Conservation (phyloP, 2,113 vertebrate genomes). For the Bostrychus sinensis region DNA sequence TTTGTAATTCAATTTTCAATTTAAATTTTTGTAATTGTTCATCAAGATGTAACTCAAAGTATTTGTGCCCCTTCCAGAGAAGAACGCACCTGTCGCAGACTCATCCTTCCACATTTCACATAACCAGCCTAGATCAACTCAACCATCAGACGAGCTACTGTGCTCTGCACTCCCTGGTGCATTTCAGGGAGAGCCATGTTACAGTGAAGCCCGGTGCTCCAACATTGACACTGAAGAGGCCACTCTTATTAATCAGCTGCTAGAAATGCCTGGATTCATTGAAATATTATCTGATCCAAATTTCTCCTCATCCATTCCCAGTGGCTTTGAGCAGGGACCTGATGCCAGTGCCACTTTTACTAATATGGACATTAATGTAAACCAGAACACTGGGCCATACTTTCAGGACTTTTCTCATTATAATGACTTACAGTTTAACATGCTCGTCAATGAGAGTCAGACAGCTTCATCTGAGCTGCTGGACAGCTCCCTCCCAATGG, state of each 20-base stretch:
- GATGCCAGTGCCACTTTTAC: conserved; percentile 24
- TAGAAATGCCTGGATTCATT: conserved; percentile 29
- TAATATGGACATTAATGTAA: conserved; percentile 52
- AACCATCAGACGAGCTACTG: conserved; percentile 28
- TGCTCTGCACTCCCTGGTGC: conserved; percentile 7
- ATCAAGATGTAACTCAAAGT: not conserved
- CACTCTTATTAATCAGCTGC: conserved; percentile 26
- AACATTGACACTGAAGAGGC: conserved; percentile 25
- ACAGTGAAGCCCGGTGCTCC: conserved; percentile 36
- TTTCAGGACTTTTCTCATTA: conserved; percentile 64
- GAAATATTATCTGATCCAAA: conserved; percentile 14
- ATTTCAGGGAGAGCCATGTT: conserved; percentile 35
- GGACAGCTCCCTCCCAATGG: conserved; percentile 27
- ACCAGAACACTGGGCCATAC: conserved; percentile 28
- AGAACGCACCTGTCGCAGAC: conserved; percentile 43
- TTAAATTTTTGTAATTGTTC: not conserved
- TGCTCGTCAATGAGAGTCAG: conserved; percentile 69
- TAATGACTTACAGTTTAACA: conserved; percentile 73
- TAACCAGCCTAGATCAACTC: conserved; percentile 17
- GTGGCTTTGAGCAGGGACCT: conserved; percentile 17
- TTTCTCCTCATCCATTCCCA: not conserved
- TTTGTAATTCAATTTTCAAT: not conserved
- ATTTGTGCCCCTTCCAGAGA: conserved; percentile 39
- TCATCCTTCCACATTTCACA: conserved; percentile 36
- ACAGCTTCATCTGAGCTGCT: conserved; percentile 30